Evolutionary conservation across 2,888 invertebrate species (phyloP), one percentile per base, ranked within the genome.

Genomic region (Ecdyonurus torrentis): DNA sequence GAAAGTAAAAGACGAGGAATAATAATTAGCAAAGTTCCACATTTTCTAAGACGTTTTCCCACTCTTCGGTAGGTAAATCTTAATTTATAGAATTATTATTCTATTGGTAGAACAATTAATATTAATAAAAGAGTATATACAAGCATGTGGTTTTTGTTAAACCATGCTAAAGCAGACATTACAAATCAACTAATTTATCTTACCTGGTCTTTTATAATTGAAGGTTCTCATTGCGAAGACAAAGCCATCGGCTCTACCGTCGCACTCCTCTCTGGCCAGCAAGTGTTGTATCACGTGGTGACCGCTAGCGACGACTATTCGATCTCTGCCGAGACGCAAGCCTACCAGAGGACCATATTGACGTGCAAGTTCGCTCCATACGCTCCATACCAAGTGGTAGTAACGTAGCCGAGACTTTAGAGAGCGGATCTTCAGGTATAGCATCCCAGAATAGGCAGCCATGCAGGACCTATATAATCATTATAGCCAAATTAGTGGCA

Each of bases 221-320:
- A 85, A 82, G 24, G 85, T 80, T 63, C 87, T 77, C 64, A 86
- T 72, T 66, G 80, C 77, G 67, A 85, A 81, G 70, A 87, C 84
- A 70, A 85, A 87, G 24, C 82, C 86, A 67, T 85, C 80, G 0
- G 87, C 87, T 64, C 88, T 77, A 0, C 85, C 86, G 69, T 85
- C 84, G 68, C 86, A 85, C 64, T 83, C 83, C 20, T 82, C 81
- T 10, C 78, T 77, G 1, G 77, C 77, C 58, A 85, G 77, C 3
- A 83, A 80, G 70, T 83, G 81, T 58, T 79, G 79, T 2, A 85
- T 79, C 60, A 83, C 79, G 63, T 83, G 79, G 53, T 79, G 75
- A 0, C 85, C 83, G 23, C 80, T 82, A 1, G 85, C 81, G 0
- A 83, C 75, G 0, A 87, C 81, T 0, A 86, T 72, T 37, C 79